Conservation (phyloP, 2,888 invertebrate genomes). For the Tholera decimalis region DNA sequence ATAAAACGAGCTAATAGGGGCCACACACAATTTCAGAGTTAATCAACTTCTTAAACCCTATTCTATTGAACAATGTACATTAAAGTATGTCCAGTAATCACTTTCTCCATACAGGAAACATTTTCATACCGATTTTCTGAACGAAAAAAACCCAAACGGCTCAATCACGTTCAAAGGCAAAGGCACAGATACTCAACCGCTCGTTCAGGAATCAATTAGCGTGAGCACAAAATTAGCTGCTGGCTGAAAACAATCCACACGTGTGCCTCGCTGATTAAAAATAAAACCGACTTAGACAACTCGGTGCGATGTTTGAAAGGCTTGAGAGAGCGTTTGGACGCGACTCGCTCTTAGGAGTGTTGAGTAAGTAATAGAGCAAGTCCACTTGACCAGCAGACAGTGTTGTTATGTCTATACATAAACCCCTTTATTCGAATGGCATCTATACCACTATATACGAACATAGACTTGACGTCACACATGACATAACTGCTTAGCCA, state of each 20-base stretch:
- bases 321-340: slow-evolving; percentile 67
- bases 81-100: slow-evolving; percentile 45
- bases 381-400: background rate
- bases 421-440: too few relatives aligned
- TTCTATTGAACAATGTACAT: slow-evolving; percentile 26
- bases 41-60: slow-evolving; percentile 28
- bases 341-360: slow-evolving; percentile 3
- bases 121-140: slow-evolving; percentile 31
- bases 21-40: background rate
- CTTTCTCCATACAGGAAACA: slow-evolving; percentile 42
- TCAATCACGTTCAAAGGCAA: slow-evolving; percentile 79
- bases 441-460: too few relatives aligned
- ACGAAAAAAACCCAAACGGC: slow-evolving; percentile 64
- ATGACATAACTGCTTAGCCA: too few relatives aligned
- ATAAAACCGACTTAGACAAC: slow-evolving; percentile 79
- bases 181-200: slow-evolving; percentile 73
- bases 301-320: slow-evolving; percentile 80
- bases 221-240: slow-evolving; percentile 81
- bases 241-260: slow-evolving; percentile 76
- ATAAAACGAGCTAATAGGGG: background rate
- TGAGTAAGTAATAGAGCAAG: slow-evolving; percentile 14
- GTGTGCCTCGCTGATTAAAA: slow-evolving; percentile 80
- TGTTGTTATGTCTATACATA: background rate
- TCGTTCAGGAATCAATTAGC: slow-evolving; percentile 87
- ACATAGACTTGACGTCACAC: too few relatives aligned